phyloP scores from a whole-genome alignment of 1,140 invertebrate species.

The Asobara japonica region DNA sequence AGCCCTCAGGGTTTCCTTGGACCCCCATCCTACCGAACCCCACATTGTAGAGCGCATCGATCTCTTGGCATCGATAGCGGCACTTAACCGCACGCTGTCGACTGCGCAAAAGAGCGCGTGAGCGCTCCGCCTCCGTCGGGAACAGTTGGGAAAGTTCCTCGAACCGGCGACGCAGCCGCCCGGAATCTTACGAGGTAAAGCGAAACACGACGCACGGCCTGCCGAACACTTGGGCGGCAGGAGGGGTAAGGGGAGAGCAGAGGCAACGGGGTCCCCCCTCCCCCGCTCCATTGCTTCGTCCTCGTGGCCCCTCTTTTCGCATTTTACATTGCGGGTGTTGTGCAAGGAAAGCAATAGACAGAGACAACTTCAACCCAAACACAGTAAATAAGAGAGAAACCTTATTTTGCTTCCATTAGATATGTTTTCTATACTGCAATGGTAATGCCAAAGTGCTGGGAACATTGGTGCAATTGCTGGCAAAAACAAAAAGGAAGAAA shows the following conservation, averaged over 20 bases:
- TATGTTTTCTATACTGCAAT: background rate
- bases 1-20: background rate
- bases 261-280: background rate
- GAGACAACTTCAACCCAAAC: background rate
- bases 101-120: conserved; percentile 10
- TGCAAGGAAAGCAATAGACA: background rate
- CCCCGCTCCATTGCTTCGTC: background rate
- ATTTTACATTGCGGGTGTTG: background rate
- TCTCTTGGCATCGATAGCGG: background rate
- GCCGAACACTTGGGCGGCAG: too few species aligned
- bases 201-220: conserved; percentile 8
- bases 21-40: background rate
- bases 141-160: conserved; percentile 16
- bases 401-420: background rate
- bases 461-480: background rate
- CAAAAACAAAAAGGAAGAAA: too few species aligned
- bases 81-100: conserved; percentile 10
- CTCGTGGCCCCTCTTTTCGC: background rate
- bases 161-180: conserved; percentile 12
- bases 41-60: conserved; percentile 7
- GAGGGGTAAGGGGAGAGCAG: background rate
- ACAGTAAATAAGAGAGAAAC: background rate
- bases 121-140: conserved; percentile 1
- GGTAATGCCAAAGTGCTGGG: background rate
- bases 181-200: conserved; percentile 11